Evolutionary conservation across 2,113 vertebrate genomes (phyloP).

Genomic region (Trogon surrucura): DNA sequence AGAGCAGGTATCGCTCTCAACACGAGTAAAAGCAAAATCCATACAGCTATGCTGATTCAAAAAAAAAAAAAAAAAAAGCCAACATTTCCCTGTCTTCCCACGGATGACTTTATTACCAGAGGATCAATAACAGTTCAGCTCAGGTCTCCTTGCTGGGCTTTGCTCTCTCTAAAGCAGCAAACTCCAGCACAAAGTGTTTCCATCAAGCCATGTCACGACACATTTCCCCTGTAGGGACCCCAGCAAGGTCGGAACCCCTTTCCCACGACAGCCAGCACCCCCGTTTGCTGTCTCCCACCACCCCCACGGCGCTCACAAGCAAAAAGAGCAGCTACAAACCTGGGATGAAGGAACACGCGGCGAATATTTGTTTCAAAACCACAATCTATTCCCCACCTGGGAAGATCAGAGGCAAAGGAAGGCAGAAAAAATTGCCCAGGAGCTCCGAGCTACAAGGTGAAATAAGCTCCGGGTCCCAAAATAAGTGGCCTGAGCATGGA

Average conservation of each 20-base stretch:
- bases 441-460: background rate
- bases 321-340: background rate
- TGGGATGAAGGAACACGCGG: rapidly evolving
- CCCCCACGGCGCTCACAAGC: background rate
- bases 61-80: background rate
- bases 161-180: background rate
- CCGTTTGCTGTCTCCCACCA: background rate
- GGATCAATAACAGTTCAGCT: background rate
- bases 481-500: background rate
- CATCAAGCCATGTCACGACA: rapidly evolving
- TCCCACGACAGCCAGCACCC: rapidly evolving
- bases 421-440: background rate
- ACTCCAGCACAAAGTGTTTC: rapidly evolving
- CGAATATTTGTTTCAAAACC: background rate
- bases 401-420: background rate
- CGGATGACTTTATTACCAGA: background rate
- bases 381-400: background rate
- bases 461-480: background rate
- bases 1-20: background rate
- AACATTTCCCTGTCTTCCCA: background rate
- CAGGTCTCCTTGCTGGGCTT: background rate
- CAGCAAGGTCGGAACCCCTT: rapidly evolving
- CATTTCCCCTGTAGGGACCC: rapidly evolving
- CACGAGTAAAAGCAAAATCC: background rate
- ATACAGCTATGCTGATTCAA: background rate